Evolutionary conservation across 2,797 vertebrate genomes (phyloP).

Genomic region (Morelia viridis): DNA sequence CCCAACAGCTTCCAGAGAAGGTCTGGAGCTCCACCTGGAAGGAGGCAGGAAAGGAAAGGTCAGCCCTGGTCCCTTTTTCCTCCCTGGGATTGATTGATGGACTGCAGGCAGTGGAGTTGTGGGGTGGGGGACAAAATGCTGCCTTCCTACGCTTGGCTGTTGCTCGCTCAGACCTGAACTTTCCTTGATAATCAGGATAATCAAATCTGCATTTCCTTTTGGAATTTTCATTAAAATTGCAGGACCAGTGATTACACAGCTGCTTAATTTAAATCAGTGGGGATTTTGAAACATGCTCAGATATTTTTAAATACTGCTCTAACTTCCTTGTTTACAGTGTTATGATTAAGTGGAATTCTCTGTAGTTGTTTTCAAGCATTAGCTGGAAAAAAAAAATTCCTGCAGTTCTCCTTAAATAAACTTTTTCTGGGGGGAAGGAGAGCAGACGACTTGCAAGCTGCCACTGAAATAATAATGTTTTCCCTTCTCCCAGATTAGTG

Average conservation of each 20-base stretch:
- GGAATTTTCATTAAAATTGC: constrained; percentile 71
- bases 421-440: neutral
- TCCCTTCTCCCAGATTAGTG: neutral
- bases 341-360: constrained; percentile 64
- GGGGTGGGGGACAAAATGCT: neutral
- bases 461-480: constrained; percentile 16
- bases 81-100: neutral
- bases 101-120: neutral
- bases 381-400: constrained; percentile 2
- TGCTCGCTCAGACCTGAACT: constrained; percentile 51
- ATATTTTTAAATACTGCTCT: constrained; percentile 67
- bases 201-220: constrained; percentile 67
- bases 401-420: neutral
- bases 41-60: constrained; percentile 14
- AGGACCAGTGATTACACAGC: constrained; percentile 69
- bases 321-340: constrained; percentile 69
- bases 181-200: constrained; percentile 68
- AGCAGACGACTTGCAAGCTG: constrained; percentile 16
- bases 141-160: neutral
- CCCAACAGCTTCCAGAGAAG: constrained; percentile 20
- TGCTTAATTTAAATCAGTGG: constrained; percentile 70
- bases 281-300: constrained; percentile 65
- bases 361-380: constrained; percentile 56
- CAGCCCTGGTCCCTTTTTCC: neutral
- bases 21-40: neutral